Base-by-base conservation (phyloP, 2,888 invertebrate genomes). In the Cyrtodaria siliqua region DNA sequence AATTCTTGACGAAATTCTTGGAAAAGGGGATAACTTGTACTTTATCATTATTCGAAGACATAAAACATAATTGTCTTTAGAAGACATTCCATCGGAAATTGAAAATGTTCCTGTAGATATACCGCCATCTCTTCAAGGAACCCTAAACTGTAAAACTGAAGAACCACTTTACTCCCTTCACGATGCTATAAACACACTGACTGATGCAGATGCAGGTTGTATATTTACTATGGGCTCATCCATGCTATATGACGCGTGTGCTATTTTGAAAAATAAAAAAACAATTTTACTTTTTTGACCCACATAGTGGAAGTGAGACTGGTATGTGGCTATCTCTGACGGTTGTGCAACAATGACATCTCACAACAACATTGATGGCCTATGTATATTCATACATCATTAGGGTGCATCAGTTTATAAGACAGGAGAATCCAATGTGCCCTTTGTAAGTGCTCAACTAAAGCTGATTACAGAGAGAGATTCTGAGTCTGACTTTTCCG, bases 21-120 rank as follows among this genome's bases (percentile, higher is more conserved):
- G n/a, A n/a, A n/a, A n/a, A n/a, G n/a, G n/a, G n/a, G n/a, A n/a
- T n/a, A n/a, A n/a, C n/a, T n/a, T n/a, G n/a, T n/a, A n/a, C n/a
- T n/a, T n/a, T n/a, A n/a, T n/a, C n/a, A n/a, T n/a, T n/a, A n/a
- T n/a, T n/a, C n/a, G n/a, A n/a, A n/a, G n/a, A n/a, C 16, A 59
- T 8, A 14, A 38, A n/a, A 40, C 59, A 60, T 68, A 44, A 18
- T 59, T 40, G 59, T 59, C 59, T 12, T 42, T 42, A 59, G 59
- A 59, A 42, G 59, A 59, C 24, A n/a, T n/a, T n/a, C n/a, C n/a
- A n/a, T n/a, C n/a, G n/a, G n/a, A n/a, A n/a, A n/a, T n/a, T n/a
- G n/a, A 8, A 42, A 18, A 40, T 42, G 16, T 59, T 38, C 8
- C 8, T 8, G 42, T 59, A 24, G 24, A 24, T 4, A 59, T 42